Percentiles rank a stretch among this genome's conserved stretches.
Conservation (phyloP, 2,797 vertebrate genomes). For the Lates japonicus region DNA sequence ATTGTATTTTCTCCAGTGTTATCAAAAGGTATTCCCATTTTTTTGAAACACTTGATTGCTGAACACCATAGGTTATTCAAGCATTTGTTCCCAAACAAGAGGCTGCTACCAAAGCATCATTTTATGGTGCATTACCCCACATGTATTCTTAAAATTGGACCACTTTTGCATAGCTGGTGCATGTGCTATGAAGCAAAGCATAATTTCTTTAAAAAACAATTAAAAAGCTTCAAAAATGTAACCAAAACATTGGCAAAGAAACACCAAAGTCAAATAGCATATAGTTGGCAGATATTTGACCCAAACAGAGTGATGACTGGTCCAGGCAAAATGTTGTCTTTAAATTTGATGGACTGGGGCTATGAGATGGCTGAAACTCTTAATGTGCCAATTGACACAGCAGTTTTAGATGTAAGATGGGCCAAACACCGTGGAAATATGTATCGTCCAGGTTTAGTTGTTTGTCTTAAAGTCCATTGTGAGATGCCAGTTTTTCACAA, state of each 20-base stretch:
- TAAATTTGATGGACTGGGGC: not conserved
- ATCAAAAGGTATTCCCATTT: conserved; percentile 17
- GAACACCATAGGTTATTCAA: conserved; percentile 36
- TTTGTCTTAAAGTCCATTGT: too few species aligned
- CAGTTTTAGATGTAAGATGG: too few species aligned
- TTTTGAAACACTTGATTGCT: conserved; percentile 8
- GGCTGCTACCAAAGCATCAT: conserved; percentile 31
- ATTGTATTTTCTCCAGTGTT: conserved; percentile 9
- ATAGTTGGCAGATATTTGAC: not conserved
- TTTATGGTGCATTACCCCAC: not conserved
- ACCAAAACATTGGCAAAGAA: conserved; percentile 42
- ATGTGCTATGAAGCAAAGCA: conserved; percentile 30
- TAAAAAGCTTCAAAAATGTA: conserved; percentile 45
- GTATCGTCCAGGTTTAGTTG: too few species aligned
- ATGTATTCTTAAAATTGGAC: conserved; percentile 9
- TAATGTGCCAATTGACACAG: not conserved
- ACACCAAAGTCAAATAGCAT: conserved; percentile 1
- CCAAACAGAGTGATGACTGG: not conserved
- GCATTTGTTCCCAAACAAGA: conserved; percentile 32
- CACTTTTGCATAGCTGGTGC: conserved; percentile 23
- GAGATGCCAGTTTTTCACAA: too few species aligned
- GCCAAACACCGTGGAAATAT: too few species aligned
- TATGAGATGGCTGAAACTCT: not conserved
- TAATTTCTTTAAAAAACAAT: conserved; percentile 37
- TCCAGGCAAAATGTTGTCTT: not conserved